Percentiles rank a stretch among this genome's conserved stretches.
phyloP scores from a whole-genome alignment of 2,888 invertebrate species.

The Actias luna region DNA sequence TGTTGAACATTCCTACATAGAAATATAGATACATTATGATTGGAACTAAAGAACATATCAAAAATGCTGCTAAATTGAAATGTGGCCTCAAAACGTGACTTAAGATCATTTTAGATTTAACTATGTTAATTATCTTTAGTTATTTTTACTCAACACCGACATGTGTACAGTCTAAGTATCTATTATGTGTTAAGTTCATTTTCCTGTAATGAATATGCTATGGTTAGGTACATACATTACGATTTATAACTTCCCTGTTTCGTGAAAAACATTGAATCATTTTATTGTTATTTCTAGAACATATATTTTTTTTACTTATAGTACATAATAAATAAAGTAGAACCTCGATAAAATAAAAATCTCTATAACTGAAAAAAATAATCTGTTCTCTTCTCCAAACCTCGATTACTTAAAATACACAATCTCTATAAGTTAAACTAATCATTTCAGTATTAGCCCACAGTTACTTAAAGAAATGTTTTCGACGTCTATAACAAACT shows the following conservation, averaged over 20 bases:
- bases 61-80: not conserved
- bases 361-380: no score
- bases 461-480: no score
- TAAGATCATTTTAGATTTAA: not conserved
- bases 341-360: no score
- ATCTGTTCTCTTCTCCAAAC: no score
- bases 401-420: no score
- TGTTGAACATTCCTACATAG: not conserved
- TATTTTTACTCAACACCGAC: not conserved
- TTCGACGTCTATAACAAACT: no score
- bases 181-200: not conserved
- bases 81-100: not conserved
- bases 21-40: not conserved
- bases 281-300: not conserved
- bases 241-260: not conserved
- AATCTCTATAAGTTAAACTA: no score
- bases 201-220: not conserved
- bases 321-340: no score
- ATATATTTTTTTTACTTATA: not conserved
- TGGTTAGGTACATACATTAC: not conserved
- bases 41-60: not conserved
- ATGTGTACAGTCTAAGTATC: not conserved
- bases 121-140: not conserved
- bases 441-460: no score
- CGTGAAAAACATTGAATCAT: not conserved